Percentiles rank a stretch among this genome's conserved stretches.
phyloP scores from a whole-genome alignment of 2,888 invertebrate genomes.

The Suillia variegata region DNA sequence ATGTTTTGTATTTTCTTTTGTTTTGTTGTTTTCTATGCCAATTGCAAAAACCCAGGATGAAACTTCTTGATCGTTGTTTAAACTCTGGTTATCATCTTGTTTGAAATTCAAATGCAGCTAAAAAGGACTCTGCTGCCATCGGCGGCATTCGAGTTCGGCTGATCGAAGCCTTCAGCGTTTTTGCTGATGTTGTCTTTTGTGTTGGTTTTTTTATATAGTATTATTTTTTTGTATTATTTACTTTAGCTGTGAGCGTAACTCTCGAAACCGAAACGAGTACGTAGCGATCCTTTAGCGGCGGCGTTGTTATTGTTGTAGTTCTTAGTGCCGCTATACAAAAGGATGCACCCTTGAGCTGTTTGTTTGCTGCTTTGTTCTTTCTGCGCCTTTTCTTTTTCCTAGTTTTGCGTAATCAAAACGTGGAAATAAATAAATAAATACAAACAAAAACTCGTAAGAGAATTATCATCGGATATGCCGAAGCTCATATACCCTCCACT shows the following conservation, averaged over 20 bases:
- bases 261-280: neutral
- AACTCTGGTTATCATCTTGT: too few relatives aligned
- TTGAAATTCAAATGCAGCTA: neutral
- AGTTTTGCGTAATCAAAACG: neutral
- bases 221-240: slow-evolving; percentile 30
- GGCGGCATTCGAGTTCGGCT: neutral
- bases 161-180: neutral
- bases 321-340: slow-evolving; percentile 7
- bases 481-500: too few relatives aligned
- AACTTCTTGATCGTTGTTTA: neutral
- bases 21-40: neutral
- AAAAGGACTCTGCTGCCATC: neutral
- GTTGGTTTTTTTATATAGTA: neutral
- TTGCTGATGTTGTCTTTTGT: too few relatives aligned
- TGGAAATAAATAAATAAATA: neutral
- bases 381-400: neutral
- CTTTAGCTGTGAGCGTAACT: slow-evolving; percentile 29
- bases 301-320: too few relatives aligned
- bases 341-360: slow-evolving; percentile 1
- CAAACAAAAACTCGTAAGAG: too few relatives aligned
- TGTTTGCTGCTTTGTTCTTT: neutral
- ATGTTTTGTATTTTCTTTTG: neutral
- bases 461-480: too few relatives aligned
- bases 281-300: too few relatives aligned
- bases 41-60: neutral